A percentile compares a stretch with the other conserved stretches of the same genome.
These are phyloP conservation scores for Dinothrombium tinctorium DNA, from an alignment of 1,140 invertebrate species.

Conservation along the genomic window DNA sequence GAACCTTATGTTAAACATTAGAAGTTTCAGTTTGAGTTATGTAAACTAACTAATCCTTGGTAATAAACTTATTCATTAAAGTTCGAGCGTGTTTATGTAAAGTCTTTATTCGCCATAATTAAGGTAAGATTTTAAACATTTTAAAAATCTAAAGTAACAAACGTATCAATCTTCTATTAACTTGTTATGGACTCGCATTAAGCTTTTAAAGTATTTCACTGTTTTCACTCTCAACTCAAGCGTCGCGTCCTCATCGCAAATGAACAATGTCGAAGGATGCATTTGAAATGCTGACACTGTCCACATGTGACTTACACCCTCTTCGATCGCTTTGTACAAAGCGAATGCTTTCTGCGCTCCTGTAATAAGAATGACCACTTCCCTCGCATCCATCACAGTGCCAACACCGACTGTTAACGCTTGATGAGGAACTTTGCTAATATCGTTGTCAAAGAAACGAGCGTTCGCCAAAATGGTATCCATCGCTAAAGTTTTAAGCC, in stretches of 20 bases:
- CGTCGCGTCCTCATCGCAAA: slow-evolving; percentile 96
- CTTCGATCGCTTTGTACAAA: slow-evolving; percentile 85
- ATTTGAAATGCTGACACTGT: slow-evolving; percentile 96
- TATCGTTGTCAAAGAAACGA: slow-evolving; percentile 85
- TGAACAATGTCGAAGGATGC: slow-evolving; percentile 65
- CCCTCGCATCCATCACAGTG: slow-evolving; percentile 94
- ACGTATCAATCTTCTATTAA: not conserved
- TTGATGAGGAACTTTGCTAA: slow-evolving; percentile 65
- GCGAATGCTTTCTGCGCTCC: slow-evolving; percentile 93
- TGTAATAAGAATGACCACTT: slow-evolving; percentile 94
- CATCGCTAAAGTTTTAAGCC: slow-evolving; percentile 83
- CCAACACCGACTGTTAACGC: slow-evolving; percentile 93
- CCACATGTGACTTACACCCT: slow-evolving; percentile 99
- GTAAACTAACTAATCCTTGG: no score
- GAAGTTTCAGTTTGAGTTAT: no score
- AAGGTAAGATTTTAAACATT: no score
- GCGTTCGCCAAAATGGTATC: slow-evolving; percentile 93
- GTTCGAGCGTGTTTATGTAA: no score
- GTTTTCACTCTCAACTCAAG: slow-evolving; percentile 89
- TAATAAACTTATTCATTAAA: no score
- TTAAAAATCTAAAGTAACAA: no score
- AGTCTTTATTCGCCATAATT: no score
- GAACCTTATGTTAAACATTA: no score
- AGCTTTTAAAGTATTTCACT: slow-evolving; percentile 89
- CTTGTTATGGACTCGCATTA: slow-evolving; percentile 24